A percentile compares a stretch with the other conserved stretches of the same genome.
Conservation (phyloP, 2,888 invertebrate species). For the Xanthorhoe designata region DNA sequence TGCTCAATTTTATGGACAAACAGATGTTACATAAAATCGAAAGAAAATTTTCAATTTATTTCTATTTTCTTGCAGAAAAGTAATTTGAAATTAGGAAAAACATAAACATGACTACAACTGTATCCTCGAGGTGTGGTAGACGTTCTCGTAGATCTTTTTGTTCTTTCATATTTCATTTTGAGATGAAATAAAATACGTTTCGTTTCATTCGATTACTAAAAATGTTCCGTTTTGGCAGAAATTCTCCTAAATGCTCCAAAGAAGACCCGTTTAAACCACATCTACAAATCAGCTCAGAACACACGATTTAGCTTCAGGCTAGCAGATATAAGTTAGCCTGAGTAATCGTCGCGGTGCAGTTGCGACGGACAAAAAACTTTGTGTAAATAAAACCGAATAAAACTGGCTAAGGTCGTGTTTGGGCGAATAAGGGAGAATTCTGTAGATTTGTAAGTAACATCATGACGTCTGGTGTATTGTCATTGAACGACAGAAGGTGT, state of each 20-base stretch:
- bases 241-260: slow-evolving; percentile 9
- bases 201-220: background rate
- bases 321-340: slow-evolving; percentile 65
- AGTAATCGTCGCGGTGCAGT: slow-evolving; percentile 65
- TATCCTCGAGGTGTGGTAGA: too few relatives aligned
- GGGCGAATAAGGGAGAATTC: background rate
- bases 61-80: background rate
- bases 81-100: background rate
- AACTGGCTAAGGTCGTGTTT: slow-evolving; percentile 1
- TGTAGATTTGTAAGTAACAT: background rate
- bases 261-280: slow-evolving; percentile 27
- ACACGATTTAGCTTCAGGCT: slow-evolving; percentile 68
- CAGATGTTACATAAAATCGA: background rate
- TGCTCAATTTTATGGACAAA: background rate
- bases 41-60: background rate
- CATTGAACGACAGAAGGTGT: too few relatives aligned
- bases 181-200: background rate
- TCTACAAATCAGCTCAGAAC: slow-evolving; percentile 47
- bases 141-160: too few relatives aligned
- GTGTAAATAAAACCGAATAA: slow-evolving; percentile 29
- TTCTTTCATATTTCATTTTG: too few relatives aligned
- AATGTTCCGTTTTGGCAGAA: background rate
- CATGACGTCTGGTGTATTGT: too few relatives aligned
- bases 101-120: too few relatives aligned
- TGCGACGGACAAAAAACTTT: slow-evolving; percentile 43